A percentile compares a stretch with the other conserved stretches of the same genome.
Conservation (phyloP, 2,113 vertebrate species). For the Trinectes maculatus region DNA sequence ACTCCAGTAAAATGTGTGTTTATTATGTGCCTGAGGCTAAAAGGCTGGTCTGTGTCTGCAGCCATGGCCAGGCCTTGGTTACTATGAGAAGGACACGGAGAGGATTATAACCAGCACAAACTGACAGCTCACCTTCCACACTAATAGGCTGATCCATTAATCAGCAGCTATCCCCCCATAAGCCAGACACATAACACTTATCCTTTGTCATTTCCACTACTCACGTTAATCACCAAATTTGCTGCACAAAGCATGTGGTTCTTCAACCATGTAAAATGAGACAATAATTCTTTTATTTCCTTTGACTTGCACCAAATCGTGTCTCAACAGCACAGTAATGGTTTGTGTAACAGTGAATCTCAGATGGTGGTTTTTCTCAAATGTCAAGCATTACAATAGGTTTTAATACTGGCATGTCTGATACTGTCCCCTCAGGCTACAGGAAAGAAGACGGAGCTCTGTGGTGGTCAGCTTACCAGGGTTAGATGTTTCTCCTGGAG, state of each 20-base stretch:
- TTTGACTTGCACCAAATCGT: constrained; percentile 26
- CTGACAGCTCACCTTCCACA: constrained; percentile 35
- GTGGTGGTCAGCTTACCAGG: constrained; percentile 88
- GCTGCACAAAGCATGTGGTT: constrained; percentile 50
- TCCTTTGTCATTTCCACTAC: constrained; percentile 28
- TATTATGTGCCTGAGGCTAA: constrained; percentile 57
- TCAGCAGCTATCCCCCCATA: constrained; percentile 23
- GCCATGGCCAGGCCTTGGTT: constrained; percentile 30
- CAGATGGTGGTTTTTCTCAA: constrained; percentile 2
- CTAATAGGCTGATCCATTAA: constrained; percentile 49
- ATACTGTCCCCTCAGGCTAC: constrained; percentile 65
- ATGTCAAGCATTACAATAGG: neutral
- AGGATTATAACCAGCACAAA: constrained; percentile 56
- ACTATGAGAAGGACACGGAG: constrained; percentile 52
- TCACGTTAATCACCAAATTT: constrained; percentile 46
- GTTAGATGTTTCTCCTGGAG: constrained; percentile 88
- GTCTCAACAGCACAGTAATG: constrained; percentile 13
- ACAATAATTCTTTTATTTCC: constrained; percentile 74
- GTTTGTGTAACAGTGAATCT: neutral
- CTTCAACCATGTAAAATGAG: constrained; percentile 59
- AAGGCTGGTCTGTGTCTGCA: constrained; percentile 58
- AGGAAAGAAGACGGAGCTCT: constrained; percentile 85
- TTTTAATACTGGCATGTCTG: neutral
- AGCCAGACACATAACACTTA: constrained; percentile 49
- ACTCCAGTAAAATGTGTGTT: constrained; percentile 48